Conservation (phyloP, 2,797 vertebrate genomes). For the Acipenser oxyrinchus region DNA sequence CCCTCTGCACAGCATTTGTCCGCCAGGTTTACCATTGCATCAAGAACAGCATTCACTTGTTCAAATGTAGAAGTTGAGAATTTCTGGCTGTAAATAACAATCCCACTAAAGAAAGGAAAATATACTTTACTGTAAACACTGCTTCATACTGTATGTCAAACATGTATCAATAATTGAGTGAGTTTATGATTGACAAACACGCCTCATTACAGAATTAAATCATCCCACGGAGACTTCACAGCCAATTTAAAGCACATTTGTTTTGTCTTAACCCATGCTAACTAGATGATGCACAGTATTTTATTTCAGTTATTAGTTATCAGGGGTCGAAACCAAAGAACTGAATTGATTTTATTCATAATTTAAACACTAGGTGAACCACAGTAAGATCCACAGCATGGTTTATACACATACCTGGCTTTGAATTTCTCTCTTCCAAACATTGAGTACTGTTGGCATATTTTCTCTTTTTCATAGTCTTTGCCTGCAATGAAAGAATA, state of each 20-base stretch:
- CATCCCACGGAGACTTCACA: too few species aligned
- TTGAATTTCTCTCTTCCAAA: slow-evolving; percentile 56
- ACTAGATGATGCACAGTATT: not conserved
- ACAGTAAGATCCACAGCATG: not conserved
- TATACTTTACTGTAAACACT: not conserved
- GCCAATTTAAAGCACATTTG: not conserved
- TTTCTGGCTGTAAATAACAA: slow-evolving; percentile 59
- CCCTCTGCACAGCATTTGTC: slow-evolving; percentile 51
- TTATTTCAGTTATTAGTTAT: not conserved
- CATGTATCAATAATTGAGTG: not conserved
- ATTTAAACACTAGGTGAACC: not conserved
- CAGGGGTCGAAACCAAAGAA: not conserved
- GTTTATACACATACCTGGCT: slow-evolving; percentile 50
- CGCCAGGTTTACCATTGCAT: slow-evolving; percentile 51
- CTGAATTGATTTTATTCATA: not conserved
- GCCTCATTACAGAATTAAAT: too few species aligned
- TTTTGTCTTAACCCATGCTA: not conserved
- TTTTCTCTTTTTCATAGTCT: slow-evolving; percentile 55
- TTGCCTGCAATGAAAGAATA: slow-evolving; percentile 41
- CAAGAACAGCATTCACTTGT: slow-evolving; percentile 49
- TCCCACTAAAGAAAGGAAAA: slow-evolving; percentile 37
- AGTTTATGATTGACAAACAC: too few species aligned
- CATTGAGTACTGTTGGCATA: slow-evolving; percentile 51
- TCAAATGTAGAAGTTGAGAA: slow-evolving; percentile 60
- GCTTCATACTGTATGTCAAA: not conserved